Conservation (phyloP, 2,888 invertebrate species). For the Colletes collaris region DNA sequence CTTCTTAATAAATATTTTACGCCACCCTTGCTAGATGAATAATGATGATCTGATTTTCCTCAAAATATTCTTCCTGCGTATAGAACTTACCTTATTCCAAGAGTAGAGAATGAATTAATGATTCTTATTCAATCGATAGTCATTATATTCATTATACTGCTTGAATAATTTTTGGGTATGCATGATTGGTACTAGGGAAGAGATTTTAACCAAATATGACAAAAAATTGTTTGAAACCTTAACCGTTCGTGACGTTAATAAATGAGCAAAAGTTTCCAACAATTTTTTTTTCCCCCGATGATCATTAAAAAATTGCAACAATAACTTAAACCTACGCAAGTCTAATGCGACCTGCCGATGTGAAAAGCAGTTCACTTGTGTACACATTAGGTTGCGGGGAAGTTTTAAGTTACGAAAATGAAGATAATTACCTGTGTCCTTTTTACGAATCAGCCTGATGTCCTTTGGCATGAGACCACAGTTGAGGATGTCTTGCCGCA, state of each 20-base stretch:
- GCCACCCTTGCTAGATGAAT: slow-evolving; percentile 42
- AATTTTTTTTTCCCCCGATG: slow-evolving; percentile 20
- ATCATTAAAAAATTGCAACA: slow-evolving; percentile 20
- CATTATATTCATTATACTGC: slow-evolving; percentile 19
- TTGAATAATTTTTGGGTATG: slow-evolving; percentile 53
- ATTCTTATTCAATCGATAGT: slow-evolving; percentile 36
- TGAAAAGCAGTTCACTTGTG: slow-evolving; percentile 48
- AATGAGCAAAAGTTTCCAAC: slow-evolving; percentile 27
- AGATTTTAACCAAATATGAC: slow-evolving; percentile 19
- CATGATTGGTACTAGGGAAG: slow-evolving; percentile 47
- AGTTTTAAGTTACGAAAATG: slow-evolving; percentile 20
- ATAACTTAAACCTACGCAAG: slow-evolving; percentile 33
- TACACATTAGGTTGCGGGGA: slow-evolving; percentile 42
- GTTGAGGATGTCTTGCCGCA: slow-evolving; percentile 90
- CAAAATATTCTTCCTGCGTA: slow-evolving; percentile 51
- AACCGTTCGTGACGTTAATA: background rate
- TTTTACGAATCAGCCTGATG: slow-evolving; percentile 92
- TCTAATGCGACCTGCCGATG: slow-evolving; percentile 42
- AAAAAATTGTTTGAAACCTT: slow-evolving; percentile 50
- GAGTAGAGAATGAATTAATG: slow-evolving; percentile 38
- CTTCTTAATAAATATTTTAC: slow-evolving; percentile 18
- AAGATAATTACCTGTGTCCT: slow-evolving; percentile 90
- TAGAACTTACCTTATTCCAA: slow-evolving; percentile 61
- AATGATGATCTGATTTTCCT: slow-evolving; percentile 49
- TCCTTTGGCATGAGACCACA: slow-evolving; percentile 91